Percentiles rank a stretch among this genome's conserved stretches.
These are phyloP conservation scores for Alcis repandata DNA, from an alignment of 2,888 invertebrate genomes.

Conservation along the genomic window DNA sequence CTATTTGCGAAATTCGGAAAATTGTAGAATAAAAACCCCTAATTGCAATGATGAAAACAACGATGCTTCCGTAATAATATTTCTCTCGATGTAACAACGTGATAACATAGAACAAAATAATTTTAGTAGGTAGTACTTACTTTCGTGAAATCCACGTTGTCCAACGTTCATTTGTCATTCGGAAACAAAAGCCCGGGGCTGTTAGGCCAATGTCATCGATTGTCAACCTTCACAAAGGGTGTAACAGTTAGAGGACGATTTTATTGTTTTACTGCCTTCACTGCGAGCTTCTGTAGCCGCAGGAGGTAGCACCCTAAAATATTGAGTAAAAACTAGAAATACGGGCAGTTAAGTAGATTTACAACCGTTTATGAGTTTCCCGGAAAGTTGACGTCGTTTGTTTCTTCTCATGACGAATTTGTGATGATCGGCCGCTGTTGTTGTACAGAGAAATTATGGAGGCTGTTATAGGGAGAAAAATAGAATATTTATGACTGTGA, in stretches of 20 bases:
- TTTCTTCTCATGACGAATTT: constrained; percentile 60
- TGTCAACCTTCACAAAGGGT: constrained; percentile 67
- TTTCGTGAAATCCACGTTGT: constrained; percentile 57
- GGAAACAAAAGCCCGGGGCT: constrained; percentile 70
- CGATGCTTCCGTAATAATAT: too few relatives aligned
- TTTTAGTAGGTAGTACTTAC: constrained; percentile 20
- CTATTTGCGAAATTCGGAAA: too few relatives aligned
- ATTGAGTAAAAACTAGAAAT: constrained; percentile 69
- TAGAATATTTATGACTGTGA: constrained; percentile 46
- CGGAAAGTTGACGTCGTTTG: constrained; percentile 64
- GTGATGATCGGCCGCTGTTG: constrained; percentile 60
- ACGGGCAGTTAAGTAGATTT: constrained; percentile 82
- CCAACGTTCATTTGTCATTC: constrained; percentile 76
- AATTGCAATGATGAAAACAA: too few relatives aligned
- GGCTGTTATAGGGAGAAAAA: constrained; percentile 44
- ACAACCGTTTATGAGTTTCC: constrained; percentile 74
- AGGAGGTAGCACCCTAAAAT: constrained; percentile 81
- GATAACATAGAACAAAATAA: constrained; percentile 10
- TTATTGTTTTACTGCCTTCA: constrained; percentile 78
- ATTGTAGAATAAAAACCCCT: too few relatives aligned
- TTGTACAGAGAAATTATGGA: constrained; percentile 50
- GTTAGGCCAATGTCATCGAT: constrained; percentile 72
- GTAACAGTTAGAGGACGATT: constrained; percentile 76
- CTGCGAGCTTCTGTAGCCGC: constrained; percentile 76
- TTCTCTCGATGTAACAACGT: background rate